phyloP scores from a whole-genome alignment of 2,113 vertebrate genomes.

The Muscicapa adusta region DNA sequence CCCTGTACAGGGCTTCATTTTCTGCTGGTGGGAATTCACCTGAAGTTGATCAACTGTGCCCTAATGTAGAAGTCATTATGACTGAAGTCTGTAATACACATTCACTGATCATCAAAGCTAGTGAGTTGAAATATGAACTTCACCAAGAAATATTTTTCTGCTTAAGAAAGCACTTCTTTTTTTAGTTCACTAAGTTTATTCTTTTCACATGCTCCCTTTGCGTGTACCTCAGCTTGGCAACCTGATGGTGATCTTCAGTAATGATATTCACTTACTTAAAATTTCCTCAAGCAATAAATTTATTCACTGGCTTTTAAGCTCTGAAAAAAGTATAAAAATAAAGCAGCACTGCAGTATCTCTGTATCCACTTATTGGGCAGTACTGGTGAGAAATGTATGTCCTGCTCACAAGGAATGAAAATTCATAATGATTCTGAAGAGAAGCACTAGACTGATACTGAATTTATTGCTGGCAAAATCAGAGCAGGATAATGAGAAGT shows the following conservation, averaged over 20 bases:
- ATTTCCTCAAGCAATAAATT: conserved; percentile 14
- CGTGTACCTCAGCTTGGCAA: not conserved
- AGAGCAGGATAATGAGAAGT: not conserved
- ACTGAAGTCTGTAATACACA: not conserved
- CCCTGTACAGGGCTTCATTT: not conserved
- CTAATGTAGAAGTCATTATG: not conserved
- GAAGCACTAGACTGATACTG: not conserved
- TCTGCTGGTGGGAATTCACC: not conserved
- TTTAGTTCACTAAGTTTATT: not conserved
- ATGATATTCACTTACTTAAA: not conserved
- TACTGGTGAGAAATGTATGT: not conserved
- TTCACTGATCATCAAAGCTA: not conserved
- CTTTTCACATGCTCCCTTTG: not conserved
- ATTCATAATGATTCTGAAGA: not conserved
- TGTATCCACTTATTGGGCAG: not conserved
- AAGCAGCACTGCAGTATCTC: not conserved
- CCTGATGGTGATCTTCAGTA: not conserved
- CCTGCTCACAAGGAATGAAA: not conserved
- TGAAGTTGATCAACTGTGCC: not conserved
- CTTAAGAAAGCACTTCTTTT: not conserved
- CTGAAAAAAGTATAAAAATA: not conserved
- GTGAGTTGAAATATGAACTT: not conserved
- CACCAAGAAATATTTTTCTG: conserved; percentile 1
- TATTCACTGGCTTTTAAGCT: not conserved
- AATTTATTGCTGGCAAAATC: not conserved